Evolutionary conservation across 2,797 vertebrate genomes (phyloP), one percentile per base, ranked within the genome.

Genomic region (Cottoperca gobio): DNA sequence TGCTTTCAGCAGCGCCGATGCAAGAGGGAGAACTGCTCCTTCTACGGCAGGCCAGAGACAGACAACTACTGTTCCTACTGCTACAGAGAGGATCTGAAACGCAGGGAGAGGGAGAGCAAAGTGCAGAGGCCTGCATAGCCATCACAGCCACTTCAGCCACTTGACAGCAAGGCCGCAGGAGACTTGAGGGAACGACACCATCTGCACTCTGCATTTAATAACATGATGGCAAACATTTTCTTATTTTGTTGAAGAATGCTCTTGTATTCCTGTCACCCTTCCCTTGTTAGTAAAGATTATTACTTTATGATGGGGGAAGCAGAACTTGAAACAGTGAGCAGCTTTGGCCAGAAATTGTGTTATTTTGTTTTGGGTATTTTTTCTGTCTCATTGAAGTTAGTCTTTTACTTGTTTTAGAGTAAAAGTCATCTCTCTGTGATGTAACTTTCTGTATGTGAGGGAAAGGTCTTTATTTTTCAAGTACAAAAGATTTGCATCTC

Each of bases 1-100:
- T 95, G 95, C 89, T 95, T 96, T 89, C 97, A 97, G 93, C 98
- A 99, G 94, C 97, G 95, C 89, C 97, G 96, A 88, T 99, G 98
- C 91, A 97, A 95, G 94, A 96, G 96, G 86, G 98, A 99, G 85
- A 97, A 97, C 94, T 99, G 98, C 87, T 97, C 98, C 84, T 99
- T 99, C 93, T 99, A 99, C 31, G 98, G 98, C 24, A 95, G 98
- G 77, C 96, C 96, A 0, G 98, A 99, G 94, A 99, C 98, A 40
- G 97, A 99, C 82, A 97, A 97, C 95, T 98, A 95, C 92, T 99
- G 98, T 91, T 99, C 98, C 62, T 99, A 97, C 94, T 99, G 98
- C 95, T 99, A 97, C 94, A 97, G 96, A 78, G 98, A 99, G 93
- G 98, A 99, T 94, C 88, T 99, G 71, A 97, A 97, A 84, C 96